Conservation (phyloP, 2,888 invertebrate species). For the Coelinius sp. region DNA sequence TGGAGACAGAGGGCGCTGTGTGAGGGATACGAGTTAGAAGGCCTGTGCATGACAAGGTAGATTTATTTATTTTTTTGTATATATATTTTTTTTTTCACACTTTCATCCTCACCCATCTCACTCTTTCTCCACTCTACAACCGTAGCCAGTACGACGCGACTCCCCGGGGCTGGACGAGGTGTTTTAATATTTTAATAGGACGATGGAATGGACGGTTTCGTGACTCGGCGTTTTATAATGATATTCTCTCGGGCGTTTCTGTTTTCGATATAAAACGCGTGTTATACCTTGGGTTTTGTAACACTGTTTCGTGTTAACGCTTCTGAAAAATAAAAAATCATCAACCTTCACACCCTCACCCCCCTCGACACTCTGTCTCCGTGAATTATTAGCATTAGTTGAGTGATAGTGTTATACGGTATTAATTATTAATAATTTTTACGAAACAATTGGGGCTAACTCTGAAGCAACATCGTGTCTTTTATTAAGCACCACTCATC, state of each 20-base stretch:
- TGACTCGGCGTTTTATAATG: conserved; percentile 70
- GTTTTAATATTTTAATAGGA: conserved; percentile 71
- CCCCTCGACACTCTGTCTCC: not conserved
- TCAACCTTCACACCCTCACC: conserved; percentile 47
- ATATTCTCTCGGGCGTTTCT: conserved; percentile 62
- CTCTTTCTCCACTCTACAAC: conserved; percentile 10
- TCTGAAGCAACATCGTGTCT: not conserved
- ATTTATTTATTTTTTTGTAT: conserved; percentile 61
- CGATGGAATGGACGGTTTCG: conserved; percentile 68
- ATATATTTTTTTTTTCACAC: conserved; percentile 62
- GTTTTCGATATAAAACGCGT: conserved; percentile 34
- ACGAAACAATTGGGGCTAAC: not conserved
- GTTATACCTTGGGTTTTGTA: conserved; percentile 44
- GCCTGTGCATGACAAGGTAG: conserved; percentile 70
- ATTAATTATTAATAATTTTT: conserved; percentile 1
- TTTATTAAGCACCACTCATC: not conserved
- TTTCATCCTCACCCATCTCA: conserved; percentile 53
- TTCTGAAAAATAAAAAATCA: conserved; percentile 57
- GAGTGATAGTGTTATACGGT: not conserved
- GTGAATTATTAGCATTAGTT: not conserved
- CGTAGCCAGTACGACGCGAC: conserved; percentile 43
- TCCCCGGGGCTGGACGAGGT: conserved; percentile 66
- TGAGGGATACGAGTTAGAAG: conserved; percentile 52
- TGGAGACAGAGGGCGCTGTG: conserved; percentile 44
- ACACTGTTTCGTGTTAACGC: conserved; percentile 13